Percentiles rank a stretch among this genome's conserved stretches.
phyloP scores from a whole-genome alignment of 2,888 invertebrate species.

The Chrysotoxum bicinctum region DNA sequence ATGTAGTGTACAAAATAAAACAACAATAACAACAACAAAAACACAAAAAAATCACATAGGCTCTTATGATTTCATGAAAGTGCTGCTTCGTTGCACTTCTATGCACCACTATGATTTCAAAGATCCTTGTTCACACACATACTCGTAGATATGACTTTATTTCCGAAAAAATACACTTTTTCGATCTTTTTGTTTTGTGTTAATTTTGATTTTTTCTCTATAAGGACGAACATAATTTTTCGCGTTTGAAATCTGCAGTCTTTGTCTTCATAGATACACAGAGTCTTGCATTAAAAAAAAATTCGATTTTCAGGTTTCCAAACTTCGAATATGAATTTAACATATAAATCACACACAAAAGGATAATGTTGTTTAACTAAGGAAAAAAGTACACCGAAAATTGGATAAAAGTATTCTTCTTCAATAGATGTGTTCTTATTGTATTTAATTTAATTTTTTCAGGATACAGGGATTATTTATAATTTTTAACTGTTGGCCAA shows the following conservation, averaged over 20 bases:
- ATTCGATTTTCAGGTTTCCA: not conserved
- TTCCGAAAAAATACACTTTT: constrained; percentile 1
- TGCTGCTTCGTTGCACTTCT: constrained; percentile 61
- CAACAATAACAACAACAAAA: constrained; percentile 1
- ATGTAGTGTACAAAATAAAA: constrained; percentile 21
- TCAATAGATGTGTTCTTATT: not conserved
- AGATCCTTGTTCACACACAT: constrained; percentile 28
- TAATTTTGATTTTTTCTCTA: not conserved
- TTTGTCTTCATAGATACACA: constrained; percentile 31
- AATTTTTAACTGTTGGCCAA: not conserved
- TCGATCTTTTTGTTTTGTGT: not conserved
- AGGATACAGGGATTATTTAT: constrained; percentile 28
- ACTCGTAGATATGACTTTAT: not conserved
- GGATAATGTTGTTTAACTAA: not conserved
- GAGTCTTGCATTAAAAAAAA: constrained; percentile 16
- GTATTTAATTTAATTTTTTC: not conserved
- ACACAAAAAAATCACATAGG: not conserved
- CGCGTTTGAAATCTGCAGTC: constrained; percentile 15
- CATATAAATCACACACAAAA: constrained; percentile 5
- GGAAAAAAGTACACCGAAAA: constrained; percentile 3
- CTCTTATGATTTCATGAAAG: constrained; percentile 36
- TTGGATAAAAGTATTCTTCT: not conserved
- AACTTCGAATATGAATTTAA: not conserved
- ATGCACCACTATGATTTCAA: constrained; percentile 32
- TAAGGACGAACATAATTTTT: not conserved